Evolutionary conservation across 2,113 vertebrate species (phyloP).

Genomic region (Ophthalmolycus amberensis): DNA sequence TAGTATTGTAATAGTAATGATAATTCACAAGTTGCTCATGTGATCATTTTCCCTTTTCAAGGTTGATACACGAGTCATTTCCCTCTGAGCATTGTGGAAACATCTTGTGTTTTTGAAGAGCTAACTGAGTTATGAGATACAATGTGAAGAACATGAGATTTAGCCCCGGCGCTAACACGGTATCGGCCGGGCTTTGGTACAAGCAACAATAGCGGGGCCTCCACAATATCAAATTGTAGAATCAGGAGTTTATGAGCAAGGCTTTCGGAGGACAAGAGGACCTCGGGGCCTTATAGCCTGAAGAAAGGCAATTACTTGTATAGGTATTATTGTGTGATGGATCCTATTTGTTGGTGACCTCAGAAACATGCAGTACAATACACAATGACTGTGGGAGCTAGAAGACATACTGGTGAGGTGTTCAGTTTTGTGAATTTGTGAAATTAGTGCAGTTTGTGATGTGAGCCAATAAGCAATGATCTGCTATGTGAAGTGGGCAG

Average conservation of each 20-base stretch:
- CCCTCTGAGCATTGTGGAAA: conserved; percentile 72
- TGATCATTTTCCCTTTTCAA: conserved; percentile 43
- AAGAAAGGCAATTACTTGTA: conserved; percentile 86
- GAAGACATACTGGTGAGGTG: conserved; percentile 28
- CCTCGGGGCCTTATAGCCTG: conserved; percentile 81
- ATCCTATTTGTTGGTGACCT: conserved; percentile 81
- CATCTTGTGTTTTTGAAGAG: conserved; percentile 76
- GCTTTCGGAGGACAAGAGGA: conserved; percentile 80
- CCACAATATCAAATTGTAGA: conserved; percentile 82
- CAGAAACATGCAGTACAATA: conserved; percentile 76
- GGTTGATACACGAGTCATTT: conserved; percentile 61
- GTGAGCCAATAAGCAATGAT: neutral
- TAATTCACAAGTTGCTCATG: conserved; percentile 38
- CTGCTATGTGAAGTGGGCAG: conserved; percentile 1
- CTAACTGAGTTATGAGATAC: conserved; percentile 80
- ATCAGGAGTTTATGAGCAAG: conserved; percentile 84
- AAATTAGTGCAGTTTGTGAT: conserved; percentile 21
- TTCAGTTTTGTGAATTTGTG: conserved; percentile 34
- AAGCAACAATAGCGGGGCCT: conserved; percentile 73
- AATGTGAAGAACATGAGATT: conserved; percentile 83
- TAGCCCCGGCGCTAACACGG: conserved; percentile 62
- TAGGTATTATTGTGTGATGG: conserved; percentile 83
- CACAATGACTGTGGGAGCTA: conserved; percentile 56
- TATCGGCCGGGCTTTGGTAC: conserved; percentile 66
- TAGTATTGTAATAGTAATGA: neutral